These are phyloP conservation scores for Camponotus pennsylvanicus DNA, from an alignment of 1,140 invertebrate genomes.

Conservation along the genomic window DNA sequence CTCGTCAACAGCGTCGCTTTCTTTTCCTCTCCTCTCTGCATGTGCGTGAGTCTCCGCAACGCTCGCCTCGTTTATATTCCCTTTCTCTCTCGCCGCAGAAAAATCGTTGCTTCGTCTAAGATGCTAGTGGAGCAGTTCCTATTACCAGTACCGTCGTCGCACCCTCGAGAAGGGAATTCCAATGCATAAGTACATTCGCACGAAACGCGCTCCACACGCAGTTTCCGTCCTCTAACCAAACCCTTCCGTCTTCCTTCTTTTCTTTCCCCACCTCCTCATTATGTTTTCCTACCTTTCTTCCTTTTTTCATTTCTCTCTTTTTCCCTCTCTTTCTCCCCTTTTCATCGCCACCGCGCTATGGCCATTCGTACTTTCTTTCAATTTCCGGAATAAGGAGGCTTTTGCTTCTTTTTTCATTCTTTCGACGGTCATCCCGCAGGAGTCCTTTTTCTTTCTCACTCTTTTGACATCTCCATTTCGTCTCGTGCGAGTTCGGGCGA, in stretches of 20 bases:
- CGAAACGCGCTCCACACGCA: constrained; percentile 48
- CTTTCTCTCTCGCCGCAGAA: constrained; percentile 3
- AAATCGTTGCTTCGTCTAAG: constrained; percentile 56
- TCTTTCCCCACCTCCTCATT: not conserved
- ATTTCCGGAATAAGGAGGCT: constrained; percentile 71
- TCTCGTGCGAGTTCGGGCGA: constrained; percentile 10
- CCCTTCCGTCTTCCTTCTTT: constrained; percentile 5
- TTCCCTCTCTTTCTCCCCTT: constrained; percentile 10
- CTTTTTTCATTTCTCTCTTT: constrained; percentile 11
- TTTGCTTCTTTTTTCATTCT: constrained; percentile 34
- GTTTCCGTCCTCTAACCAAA: constrained; percentile 46
- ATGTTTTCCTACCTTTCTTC: constrained; percentile 36
- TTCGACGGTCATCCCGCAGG: constrained; percentile 18
- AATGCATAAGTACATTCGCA: constrained; percentile 69
- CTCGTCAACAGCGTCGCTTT: constrained; percentile 7
- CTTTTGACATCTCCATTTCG: not conserved
- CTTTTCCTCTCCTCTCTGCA: not conserved
- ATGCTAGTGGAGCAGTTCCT: constrained; percentile 35
- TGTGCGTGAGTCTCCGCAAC: not conserved
- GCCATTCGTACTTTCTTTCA: constrained; percentile 68
- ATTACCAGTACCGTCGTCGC: constrained; percentile 40
- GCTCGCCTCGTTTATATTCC: constrained; percentile 29
- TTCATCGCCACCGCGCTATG: constrained; percentile 25
- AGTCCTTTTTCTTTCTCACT: not conserved
- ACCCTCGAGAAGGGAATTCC: constrained; percentile 58